Base-by-base conservation (phyloP, 2,888 invertebrate genomes). In the Stenotaenia linearis region DNA sequence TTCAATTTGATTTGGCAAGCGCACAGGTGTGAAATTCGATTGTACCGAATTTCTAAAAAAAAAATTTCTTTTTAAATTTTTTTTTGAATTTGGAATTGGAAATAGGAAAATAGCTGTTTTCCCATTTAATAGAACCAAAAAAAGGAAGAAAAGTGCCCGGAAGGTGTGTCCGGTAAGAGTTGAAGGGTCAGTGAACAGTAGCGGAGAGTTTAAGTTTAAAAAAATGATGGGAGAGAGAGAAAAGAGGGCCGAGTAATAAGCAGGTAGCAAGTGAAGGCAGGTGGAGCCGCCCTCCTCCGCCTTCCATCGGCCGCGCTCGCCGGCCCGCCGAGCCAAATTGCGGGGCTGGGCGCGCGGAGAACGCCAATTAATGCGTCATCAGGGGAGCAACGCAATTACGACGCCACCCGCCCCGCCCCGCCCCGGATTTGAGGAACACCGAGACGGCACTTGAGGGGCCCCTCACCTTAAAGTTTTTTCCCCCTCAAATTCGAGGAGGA, bases 351-450 rank as follows among this genome's bases (percentile, higher is more conserved):
- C 75, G 75, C 30, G 32, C 75, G 75, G 30, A 75, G 75, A 75
- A 75, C 75, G 30, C 75, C 75, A 75, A 75, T 75, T 75, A 75
- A 75, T 75, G 32, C 75, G 75, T 75, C 75, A 75, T 75, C 75
- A 75, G 75, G 30, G 30, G 30, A 32, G 75, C 75, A 28, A 75
- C 25, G 56, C 56, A 56, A 56, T 56, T 56, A 56, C 56, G 56
- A 56, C 56, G 56, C 56, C 56, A 56, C 56, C 56, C 56, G 56
- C 56, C 56, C 56, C 56, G 56, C 3, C 56, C 56, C 56, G 56
- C 56, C 56, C 56, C 56, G 56, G 56, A 56, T 56, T 56, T 56
- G 23, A 56, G 56, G 56, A 23, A 23, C 21, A 18, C 4, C 3
- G 56, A 2, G 56, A 23, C 21, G 45, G 45, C 12, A 45, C 3